These are phyloP conservation scores for Dermatemys mawii DNA, from an alignment of 2,113 vertebrate species.

Conservation along the genomic window DNA sequence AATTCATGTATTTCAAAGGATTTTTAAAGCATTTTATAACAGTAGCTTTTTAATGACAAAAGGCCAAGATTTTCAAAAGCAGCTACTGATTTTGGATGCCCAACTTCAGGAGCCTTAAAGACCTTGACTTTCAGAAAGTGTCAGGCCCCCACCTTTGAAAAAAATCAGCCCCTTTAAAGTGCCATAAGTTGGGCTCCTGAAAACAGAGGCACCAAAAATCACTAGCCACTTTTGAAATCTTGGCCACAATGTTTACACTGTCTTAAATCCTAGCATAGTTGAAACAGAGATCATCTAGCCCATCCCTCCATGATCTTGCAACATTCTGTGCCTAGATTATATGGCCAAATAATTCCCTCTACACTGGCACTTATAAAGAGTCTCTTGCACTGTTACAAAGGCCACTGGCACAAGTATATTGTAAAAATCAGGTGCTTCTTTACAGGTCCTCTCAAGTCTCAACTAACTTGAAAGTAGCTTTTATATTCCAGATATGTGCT, in stretches of 20 bases:
- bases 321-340: not conserved
- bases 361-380: not conserved
- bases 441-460: not conserved
- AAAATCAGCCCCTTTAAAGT: not conserved
- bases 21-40: not conserved
- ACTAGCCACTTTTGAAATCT: not conserved
- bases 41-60: not conserved
- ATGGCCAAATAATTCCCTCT: not conserved
- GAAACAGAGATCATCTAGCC: not conserved
- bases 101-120: not conserved
- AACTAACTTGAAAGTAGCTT: not conserved
- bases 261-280: not conserved
- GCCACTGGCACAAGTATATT: not conserved
- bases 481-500: rapidly evolving
- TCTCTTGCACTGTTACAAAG: not conserved
- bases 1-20: not conserved
- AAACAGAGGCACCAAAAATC: not conserved
- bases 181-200: not conserved
- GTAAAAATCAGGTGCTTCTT: not conserved
- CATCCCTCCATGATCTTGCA: not conserved
- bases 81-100: not conserved
- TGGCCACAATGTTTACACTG: not conserved
- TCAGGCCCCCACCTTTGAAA: not conserved
- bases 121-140: not conserved
- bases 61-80: not conserved